Conservation (phyloP, 2,797 vertebrate genomes). For the Iguana delicatissima region DNA sequence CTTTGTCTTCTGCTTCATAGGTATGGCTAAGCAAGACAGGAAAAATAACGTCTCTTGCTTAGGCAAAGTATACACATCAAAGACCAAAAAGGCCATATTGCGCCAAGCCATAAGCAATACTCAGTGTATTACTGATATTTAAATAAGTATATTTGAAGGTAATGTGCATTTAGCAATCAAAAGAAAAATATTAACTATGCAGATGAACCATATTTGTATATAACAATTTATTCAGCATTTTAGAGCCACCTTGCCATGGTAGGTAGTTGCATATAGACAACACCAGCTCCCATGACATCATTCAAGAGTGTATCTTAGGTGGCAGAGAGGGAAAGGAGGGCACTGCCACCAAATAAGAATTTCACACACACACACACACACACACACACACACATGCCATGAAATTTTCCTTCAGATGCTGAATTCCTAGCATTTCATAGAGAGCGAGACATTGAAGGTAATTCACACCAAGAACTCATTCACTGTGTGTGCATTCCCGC, state of each 20-base stretch:
- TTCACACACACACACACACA: too few relatives aligned
- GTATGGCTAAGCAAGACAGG: not conserved
- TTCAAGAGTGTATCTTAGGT: too few relatives aligned
- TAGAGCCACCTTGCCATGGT: not conserved
- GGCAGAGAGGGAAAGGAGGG: too few relatives aligned
- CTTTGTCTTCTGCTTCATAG: slow-evolving; percentile 35
- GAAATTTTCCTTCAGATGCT: too few relatives aligned
- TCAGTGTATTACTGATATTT: too few relatives aligned
- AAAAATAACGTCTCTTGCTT: not conserved
- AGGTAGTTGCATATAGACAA: not conserved
- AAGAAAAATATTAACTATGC: not conserved
- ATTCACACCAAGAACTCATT: too few relatives aligned
- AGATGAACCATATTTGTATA: not conserved
- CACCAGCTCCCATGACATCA: not conserved
- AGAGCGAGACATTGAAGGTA: too few relatives aligned
- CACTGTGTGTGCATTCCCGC: too few relatives aligned
- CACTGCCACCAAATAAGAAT: too few relatives aligned
- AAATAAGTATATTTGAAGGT: not conserved
- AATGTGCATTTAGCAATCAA: not conserved
- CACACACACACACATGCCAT: too few relatives aligned
- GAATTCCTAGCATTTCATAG: too few relatives aligned
- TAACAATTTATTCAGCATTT: slow-evolving; percentile 2
- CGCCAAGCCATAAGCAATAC: not conserved
- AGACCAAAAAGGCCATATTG: not conserved
- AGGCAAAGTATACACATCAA: slow-evolving; percentile 22